These are phyloP conservation scores for Forficula auricularia DNA, from an alignment of 1,140 invertebrate species.

Conservation along the genomic window DNA sequence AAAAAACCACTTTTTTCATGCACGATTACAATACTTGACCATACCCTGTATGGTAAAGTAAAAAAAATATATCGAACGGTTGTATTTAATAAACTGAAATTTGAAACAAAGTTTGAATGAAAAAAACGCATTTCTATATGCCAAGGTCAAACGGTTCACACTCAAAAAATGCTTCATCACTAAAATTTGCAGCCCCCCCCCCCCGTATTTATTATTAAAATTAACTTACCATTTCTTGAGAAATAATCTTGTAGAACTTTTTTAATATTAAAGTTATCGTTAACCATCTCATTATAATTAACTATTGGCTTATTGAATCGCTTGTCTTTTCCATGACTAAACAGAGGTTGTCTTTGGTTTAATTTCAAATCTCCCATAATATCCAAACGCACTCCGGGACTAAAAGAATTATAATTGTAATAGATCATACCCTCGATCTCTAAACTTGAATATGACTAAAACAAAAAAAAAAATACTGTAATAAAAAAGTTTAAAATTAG, in stretches of 20 bases:
- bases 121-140: no score
- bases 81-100: no score
- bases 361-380: constrained; percentile 37
- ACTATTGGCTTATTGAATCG: constrained; percentile 9
- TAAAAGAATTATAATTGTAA: constrained; percentile 29
- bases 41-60: no score
- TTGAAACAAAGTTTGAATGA: no score
- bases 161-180: no score
- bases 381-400: constrained; percentile 28
- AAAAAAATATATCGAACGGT: no score
- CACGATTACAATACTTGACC: no score
- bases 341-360: constrained; percentile 35
- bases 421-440: constrained; percentile 40
- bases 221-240: constrained; percentile 34
- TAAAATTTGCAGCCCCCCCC: no score
- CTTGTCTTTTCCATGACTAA: constrained; percentile 6
- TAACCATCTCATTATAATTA: constrained; percentile 9
- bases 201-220: no score
- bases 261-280: constrained; percentile 20
- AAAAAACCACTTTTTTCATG: no score
- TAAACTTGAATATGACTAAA: constrained; percentile 33
- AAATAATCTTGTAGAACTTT: constrained; percentile 35
- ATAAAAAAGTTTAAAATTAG: no score
- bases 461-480: constrained; percentile 6
- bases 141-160: no score